These are phyloP conservation scores for Sebastes miniatus DNA, from an alignment of 2,797 vertebrate species.

Conservation along the genomic window DNA sequence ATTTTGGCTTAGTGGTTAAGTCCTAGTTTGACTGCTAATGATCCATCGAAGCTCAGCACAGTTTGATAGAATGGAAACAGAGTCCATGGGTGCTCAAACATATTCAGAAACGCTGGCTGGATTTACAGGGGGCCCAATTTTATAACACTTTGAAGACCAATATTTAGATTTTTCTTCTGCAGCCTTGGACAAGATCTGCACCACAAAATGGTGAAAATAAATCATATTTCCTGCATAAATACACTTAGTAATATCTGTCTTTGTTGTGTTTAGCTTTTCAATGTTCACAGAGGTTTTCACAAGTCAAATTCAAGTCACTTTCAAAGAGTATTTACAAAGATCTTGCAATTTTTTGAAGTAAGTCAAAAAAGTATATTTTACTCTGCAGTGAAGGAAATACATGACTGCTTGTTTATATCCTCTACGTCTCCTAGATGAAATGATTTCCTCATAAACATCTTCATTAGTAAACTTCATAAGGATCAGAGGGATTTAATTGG, in stretches of 20 bases:
- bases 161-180: neutral
- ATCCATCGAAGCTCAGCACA: constrained; percentile 37
- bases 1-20: constrained; percentile 50
- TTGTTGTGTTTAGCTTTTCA: neutral
- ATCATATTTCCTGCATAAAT: neutral
- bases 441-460: neutral
- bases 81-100: neutral
- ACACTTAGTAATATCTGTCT: neutral
- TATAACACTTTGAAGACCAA: constrained; percentile 15
- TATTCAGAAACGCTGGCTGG: neutral
- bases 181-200: neutral
- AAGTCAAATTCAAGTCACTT: neutral
- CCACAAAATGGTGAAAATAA: neutral
- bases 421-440: neutral
- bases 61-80: neutral
- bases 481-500: neutral
- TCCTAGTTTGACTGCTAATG: constrained; percentile 64
- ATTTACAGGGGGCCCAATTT: neutral
- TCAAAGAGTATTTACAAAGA: neutral
- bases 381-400: neutral
- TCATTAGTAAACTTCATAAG: no score
- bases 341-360: neutral
- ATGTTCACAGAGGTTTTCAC: neutral
- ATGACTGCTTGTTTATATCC: neutral
- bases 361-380: neutral